These are phyloP conservation scores for Saguinus midas DNA, from an alignment of 2,113 vertebrate genomes.

Conservation along the genomic window DNA sequence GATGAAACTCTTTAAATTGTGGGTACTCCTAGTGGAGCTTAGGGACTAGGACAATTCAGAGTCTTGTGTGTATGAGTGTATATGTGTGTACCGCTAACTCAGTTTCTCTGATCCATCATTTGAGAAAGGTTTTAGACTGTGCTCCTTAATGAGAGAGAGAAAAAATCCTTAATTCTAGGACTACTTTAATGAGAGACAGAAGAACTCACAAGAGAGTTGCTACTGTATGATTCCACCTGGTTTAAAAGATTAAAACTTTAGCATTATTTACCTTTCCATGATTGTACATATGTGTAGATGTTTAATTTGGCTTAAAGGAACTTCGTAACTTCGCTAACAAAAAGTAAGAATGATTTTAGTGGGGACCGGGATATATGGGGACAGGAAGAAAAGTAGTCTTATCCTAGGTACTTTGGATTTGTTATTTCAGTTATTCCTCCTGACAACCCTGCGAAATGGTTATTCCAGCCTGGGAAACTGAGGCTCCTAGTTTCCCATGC, in stretches of 20 bases:
- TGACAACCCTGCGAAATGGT: neutral
- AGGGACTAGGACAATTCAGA: neutral
- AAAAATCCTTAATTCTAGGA: neutral
- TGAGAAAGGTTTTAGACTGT: neutral
- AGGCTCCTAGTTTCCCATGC: neutral
- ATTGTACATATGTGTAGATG: neutral
- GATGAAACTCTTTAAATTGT: neutral
- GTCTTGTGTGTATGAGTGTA: neutral
- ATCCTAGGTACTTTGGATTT: neutral
- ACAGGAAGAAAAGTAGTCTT: neutral
- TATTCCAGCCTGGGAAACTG: neutral
- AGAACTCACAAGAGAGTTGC: neutral
- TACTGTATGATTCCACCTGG: neutral
- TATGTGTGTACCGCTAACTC: neutral
- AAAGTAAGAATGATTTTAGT: neutral
- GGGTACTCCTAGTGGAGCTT: neutral
- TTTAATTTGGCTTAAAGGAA: neutral
- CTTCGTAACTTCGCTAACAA: neutral
- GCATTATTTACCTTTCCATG: neutral
- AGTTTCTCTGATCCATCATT: neutral
- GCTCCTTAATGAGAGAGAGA: neutral
- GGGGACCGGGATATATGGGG: neutral
- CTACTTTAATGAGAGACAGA: neutral
- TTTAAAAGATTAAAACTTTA: constrained; percentile 3
- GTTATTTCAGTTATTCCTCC: neutral